These are phyloP conservation scores for Coregonus suidteri DNA, from an alignment of 2,797 vertebrate species.

Conservation along the genomic window DNA sequence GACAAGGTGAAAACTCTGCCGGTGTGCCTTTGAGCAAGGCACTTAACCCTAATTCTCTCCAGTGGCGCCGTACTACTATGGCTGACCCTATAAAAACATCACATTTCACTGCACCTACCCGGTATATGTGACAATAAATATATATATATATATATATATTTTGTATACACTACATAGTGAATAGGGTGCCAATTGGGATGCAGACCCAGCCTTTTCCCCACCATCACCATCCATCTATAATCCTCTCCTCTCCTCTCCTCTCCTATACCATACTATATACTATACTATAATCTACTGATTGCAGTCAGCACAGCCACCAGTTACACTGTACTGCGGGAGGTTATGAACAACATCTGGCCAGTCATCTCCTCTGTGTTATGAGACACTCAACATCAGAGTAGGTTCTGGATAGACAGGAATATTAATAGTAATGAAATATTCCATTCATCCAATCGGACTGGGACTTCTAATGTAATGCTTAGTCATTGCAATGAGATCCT, in stretches of 20 bases:
- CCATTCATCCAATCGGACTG: constrained; percentile 33
- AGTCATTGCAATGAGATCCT: constrained; percentile 63
- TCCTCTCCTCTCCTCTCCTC: constrained; percentile 63
- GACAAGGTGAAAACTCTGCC: too few relatives aligned
- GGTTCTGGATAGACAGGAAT: constrained; percentile 40
- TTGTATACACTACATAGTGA: background rate
- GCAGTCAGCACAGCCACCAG: constrained; percentile 50
- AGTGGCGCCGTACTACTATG: too few relatives aligned
- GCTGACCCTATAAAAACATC: too few relatives aligned
- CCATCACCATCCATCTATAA: constrained; percentile 62
- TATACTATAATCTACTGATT: constrained; percentile 31
- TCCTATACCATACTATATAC: constrained; percentile 33
- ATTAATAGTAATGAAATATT: constrained; percentile 53
- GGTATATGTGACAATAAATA: too few relatives aligned
- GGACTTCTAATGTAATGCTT: constrained; percentile 53
- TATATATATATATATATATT: too few relatives aligned
- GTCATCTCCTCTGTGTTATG: constrained; percentile 69
- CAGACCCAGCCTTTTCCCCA: constrained; percentile 40
- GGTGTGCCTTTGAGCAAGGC: too few relatives aligned
- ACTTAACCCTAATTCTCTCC: too few relatives aligned
- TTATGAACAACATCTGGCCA: constrained; percentile 72
- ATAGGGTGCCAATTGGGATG: background rate
- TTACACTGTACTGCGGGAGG: constrained; percentile 62
- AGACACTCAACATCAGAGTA: constrained; percentile 45
- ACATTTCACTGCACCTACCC: too few relatives aligned